Percentiles rank a stretch among this genome's conserved stretches.
phyloP scores from a whole-genome alignment of 2,797 vertebrate genomes.

The Cirrhinus mrigala region DNA sequence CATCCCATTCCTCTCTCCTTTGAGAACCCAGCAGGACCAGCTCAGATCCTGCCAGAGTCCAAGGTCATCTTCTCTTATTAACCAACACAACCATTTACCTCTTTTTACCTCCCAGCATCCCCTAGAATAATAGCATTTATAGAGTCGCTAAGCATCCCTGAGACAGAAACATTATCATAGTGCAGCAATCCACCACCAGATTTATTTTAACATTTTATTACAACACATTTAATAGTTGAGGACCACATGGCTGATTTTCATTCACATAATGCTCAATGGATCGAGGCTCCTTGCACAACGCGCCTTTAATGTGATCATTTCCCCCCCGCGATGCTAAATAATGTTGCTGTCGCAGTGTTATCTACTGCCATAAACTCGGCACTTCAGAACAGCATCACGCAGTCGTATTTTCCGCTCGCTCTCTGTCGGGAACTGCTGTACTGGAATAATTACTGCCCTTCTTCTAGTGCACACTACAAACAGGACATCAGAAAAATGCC shows the following conservation, averaged over 20 bases:
- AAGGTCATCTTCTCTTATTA: slow-evolving; percentile 50
- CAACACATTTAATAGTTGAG: slow-evolving; percentile 40
- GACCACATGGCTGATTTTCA: slow-evolving; percentile 23
- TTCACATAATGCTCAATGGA: slow-evolving; percentile 32
- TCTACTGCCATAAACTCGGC: slow-evolving; percentile 37
- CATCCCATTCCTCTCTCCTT: background rate
- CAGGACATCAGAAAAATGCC: slow-evolving; percentile 40
- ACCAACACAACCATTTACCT: slow-evolving; percentile 9
- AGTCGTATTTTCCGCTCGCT: slow-evolving; percentile 10
- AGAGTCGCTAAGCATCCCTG: background rate
- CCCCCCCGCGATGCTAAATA: slow-evolving; percentile 53
- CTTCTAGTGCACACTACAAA: slow-evolving; percentile 34
- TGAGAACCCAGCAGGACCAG: slow-evolving; percentile 24
- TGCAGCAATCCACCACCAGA: background rate
- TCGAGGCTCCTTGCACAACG: slow-evolving; percentile 3
- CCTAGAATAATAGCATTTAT: background rate
- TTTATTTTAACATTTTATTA: slow-evolving; percentile 27
- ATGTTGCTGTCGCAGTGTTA: slow-evolving; percentile 51
- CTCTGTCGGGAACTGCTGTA: slow-evolving; percentile 36
- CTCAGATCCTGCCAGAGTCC: slow-evolving; percentile 32
- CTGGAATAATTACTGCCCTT: slow-evolving; percentile 35
- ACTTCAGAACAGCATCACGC: slow-evolving; percentile 25
- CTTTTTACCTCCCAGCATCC: slow-evolving; percentile 6
- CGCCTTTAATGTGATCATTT: slow-evolving; percentile 48
- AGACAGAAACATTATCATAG: slow-evolving; percentile 7